Conservation (phyloP, 2,797 vertebrate genomes). For the Ctenopoma kingsleyae region DNA sequence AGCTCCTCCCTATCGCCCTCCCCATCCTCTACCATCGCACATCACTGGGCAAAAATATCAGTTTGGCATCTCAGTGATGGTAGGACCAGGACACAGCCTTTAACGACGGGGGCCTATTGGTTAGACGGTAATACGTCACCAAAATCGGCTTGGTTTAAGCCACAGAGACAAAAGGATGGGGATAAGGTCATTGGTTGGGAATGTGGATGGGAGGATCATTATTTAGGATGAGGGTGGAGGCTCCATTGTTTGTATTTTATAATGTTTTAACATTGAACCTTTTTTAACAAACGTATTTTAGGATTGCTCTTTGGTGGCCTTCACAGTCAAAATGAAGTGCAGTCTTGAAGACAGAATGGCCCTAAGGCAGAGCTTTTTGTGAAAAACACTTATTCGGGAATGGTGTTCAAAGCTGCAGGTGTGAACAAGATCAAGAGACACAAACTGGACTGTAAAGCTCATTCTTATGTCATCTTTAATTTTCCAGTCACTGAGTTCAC, state of each 20-base stretch:
- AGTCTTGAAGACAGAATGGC: background rate
- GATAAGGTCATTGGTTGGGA: slow-evolving; percentile 49
- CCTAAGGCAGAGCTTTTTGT: slow-evolving; percentile 1
- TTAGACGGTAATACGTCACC: slow-evolving; percentile 61
- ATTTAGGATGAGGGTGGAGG: slow-evolving; percentile 6
- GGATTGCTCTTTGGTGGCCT: background rate
- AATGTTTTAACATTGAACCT: background rate
- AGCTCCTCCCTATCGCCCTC: slow-evolving; percentile 46
- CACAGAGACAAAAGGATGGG: slow-evolving; percentile 61
- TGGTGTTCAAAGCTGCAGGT: slow-evolving; percentile 30
- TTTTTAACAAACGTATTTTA: background rate
- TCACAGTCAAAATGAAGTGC: background rate
- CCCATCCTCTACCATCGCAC: slow-evolving; percentile 19
- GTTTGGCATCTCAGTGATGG: slow-evolving; percentile 43
- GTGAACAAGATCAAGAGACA: slow-evolving; percentile 6
- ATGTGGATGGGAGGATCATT: slow-evolving; percentile 30
- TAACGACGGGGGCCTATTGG: slow-evolving; percentile 73
- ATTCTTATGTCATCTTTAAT: slow-evolving; percentile 20
- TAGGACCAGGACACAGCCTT: slow-evolving; percentile 45
- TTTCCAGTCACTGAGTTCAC: slow-evolving; percentile 11
- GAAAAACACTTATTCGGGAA: background rate
- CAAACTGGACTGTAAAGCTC: slow-evolving; percentile 4
- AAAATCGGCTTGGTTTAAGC: slow-evolving; percentile 60
- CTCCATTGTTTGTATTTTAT: background rate
- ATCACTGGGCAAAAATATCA: slow-evolving; percentile 69